Percentiles rank a stretch among this genome's conserved stretches.
Conservation (phyloP, 2,113 vertebrate species). For the Lepisosteus oculatus region DNA sequence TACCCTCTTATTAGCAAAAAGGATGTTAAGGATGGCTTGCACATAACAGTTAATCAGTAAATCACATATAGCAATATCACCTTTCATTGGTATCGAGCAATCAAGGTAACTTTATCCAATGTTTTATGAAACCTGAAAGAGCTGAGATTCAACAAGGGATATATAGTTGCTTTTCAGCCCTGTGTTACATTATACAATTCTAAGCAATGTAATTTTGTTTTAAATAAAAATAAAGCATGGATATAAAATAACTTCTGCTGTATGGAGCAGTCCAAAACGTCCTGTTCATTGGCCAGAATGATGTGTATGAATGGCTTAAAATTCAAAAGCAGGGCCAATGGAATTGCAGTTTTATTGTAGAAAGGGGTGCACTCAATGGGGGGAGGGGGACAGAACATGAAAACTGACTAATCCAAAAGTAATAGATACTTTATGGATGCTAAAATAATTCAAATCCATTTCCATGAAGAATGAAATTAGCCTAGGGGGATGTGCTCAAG, state of each 20-base stretch:
- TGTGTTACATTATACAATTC: constrained; percentile 41
- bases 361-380: no score
- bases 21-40: constrained; percentile 3
- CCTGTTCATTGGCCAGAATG: no score
- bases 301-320: no score
- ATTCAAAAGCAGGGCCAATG: no score
- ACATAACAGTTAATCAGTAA: constrained; percentile 28
- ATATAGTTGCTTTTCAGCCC: constrained; percentile 9
- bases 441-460: no score
- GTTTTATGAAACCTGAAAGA: constrained; percentile 47
- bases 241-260: constrained; percentile 8
- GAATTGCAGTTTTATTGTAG: no score
- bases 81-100: constrained; percentile 31
- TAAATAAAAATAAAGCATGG: constrained; percentile 29
- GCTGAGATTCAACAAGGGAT: constrained; percentile 30
- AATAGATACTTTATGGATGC: no score
- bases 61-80: constrained; percentile 41
- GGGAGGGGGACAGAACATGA: no score
- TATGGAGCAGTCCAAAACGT: not conserved
- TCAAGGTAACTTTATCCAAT: constrained; percentile 31
- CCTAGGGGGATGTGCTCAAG: no score
- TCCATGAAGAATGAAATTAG: no score
- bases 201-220: constrained; percentile 33
- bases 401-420: no score
- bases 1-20: constrained; percentile 12